Percentiles rank a stretch among this genome's conserved stretches.
Evolutionary conservation across 2,888 invertebrate genomes (phyloP).

Genomic region (Leptura quadrifasciata): DNA sequence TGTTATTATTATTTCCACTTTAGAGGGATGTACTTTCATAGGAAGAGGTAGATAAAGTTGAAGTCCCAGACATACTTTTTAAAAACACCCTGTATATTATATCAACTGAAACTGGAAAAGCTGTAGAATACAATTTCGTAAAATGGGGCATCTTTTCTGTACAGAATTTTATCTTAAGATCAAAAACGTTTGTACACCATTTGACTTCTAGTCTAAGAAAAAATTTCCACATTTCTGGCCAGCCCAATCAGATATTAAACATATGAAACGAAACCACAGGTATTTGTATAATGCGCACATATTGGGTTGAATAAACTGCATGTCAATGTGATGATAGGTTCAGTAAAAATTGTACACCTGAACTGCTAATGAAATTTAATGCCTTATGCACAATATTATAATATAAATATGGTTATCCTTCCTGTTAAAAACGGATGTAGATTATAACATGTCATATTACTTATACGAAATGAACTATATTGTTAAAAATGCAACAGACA

Average conservation of each 20-base stretch:
- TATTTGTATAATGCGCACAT: not conserved
- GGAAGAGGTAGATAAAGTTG: no score
- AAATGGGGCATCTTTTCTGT: no score
- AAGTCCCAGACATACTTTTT: no score
- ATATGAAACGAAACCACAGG: not conserved
- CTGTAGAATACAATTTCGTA: no score
- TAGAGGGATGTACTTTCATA: no score
- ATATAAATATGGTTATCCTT: conserved; percentile 30
- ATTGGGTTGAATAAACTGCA: not conserved
- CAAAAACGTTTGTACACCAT: no score
- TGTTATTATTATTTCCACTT: no score
- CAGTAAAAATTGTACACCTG: conserved; percentile 4
- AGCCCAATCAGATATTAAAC: not conserved
- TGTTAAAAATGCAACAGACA: conserved; percentile 15
- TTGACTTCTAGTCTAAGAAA: no score
- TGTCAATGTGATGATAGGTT: not conserved
- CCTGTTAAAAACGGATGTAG: conserved; percentile 29
- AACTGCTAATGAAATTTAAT: conserved; percentile 9
- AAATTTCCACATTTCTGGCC: no score
- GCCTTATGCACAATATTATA: conserved; percentile 22
- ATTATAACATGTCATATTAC: conserved; percentile 3
- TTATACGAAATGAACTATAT: conserved; percentile 8
- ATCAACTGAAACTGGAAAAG: no score
- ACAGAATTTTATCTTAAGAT: no score
- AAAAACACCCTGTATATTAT: no score